phyloP scores from a whole-genome alignment of 2,888 invertebrate species.

The Pyrgus malvae region DNA sequence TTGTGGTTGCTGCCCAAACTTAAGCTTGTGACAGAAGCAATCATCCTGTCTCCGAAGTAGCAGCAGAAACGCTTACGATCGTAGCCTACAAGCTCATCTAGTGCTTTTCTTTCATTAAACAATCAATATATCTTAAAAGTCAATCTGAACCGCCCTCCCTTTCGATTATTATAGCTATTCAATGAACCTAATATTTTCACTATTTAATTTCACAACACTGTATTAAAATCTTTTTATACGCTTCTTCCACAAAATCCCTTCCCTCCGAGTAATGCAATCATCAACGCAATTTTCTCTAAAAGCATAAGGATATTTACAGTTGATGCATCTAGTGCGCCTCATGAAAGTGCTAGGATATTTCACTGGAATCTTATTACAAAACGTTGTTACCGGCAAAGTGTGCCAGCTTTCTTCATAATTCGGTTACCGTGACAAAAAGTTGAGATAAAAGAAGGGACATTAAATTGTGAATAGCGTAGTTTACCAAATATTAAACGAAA shows the following conservation, averaged over 20 bases:
- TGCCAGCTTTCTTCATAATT: conserved; percentile 13
- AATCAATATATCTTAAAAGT: too few species aligned
- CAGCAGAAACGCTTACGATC: too few species aligned
- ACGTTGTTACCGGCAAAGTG: neutral
- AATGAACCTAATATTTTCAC: too few species aligned
- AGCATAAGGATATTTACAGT: conserved; percentile 11
- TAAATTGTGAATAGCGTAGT: neutral
- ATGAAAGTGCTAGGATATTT: conserved; percentile 14
- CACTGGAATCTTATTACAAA: conserved; percentile 14
- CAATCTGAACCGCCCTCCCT: too few species aligned
- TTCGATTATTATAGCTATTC: too few species aligned
- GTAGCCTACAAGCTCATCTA: too few species aligned
- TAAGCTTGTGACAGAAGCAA: too few species aligned
- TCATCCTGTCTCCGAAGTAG: too few species aligned
- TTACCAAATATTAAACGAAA: neutral
- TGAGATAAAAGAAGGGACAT: neutral
- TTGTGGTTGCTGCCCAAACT: too few species aligned
- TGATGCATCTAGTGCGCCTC: conserved; percentile 6
- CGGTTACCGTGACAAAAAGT: conserved; percentile 9
- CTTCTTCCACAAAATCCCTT: neutral
- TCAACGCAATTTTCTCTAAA: conserved; percentile 18
- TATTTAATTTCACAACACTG: too few species aligned
- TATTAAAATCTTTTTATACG: neutral
- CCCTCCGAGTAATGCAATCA: neutral
- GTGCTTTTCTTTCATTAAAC: too few species aligned